A percentile compares a stretch with the other conserved stretches of the same genome.
These are phyloP conservation scores for Ischnus inquisitorius DNA, from an alignment of 2,888 invertebrate genomes.

Conservation along the genomic window DNA sequence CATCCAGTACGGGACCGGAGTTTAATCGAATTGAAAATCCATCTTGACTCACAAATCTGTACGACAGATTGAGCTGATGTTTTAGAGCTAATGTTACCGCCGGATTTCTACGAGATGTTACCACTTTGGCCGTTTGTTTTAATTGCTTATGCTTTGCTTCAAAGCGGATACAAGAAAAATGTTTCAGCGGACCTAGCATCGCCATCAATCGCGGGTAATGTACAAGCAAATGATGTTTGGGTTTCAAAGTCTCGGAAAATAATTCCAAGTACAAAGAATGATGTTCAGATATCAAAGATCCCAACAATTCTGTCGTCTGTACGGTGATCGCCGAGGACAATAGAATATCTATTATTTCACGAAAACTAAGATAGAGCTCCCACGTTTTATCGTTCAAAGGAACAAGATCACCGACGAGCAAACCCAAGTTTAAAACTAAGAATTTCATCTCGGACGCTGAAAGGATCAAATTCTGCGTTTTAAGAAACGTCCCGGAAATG, in stretches of 20 bases:
- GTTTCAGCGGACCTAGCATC: conserved; percentile 59
- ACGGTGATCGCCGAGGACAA: not conserved
- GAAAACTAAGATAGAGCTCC: too few relatives aligned
- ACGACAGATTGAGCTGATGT: conserved; percentile 36
- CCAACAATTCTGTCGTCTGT: not conserved
- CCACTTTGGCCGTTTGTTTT: conserved; percentile 47
- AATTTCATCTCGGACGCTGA: too few relatives aligned
- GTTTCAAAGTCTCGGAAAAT: conserved; percentile 57
- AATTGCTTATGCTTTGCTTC: conserved; percentile 62
- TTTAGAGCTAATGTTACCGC: conserved; percentile 31
- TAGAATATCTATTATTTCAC: too few relatives aligned
- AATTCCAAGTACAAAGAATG: conserved; percentile 46
- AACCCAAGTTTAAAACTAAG: too few relatives aligned
- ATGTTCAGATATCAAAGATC: conserved; percentile 21
- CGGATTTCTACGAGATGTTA: conserved; percentile 39
- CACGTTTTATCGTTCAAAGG: too few relatives aligned
- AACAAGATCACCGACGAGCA: too few relatives aligned
- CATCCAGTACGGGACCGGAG: conserved; percentile 11
- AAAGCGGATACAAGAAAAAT: conserved; percentile 59
- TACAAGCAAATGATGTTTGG: conserved; percentile 65
- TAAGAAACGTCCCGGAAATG: too few relatives aligned
- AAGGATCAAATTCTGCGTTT: too few relatives aligned
- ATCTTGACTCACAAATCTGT: conserved; percentile 36
- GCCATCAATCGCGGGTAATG: conserved; percentile 67
- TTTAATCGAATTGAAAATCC: conserved; percentile 39